Evolutionary conservation across 2,797 vertebrate species (phyloP).

Genomic region (Telmatherina bonti): DNA sequence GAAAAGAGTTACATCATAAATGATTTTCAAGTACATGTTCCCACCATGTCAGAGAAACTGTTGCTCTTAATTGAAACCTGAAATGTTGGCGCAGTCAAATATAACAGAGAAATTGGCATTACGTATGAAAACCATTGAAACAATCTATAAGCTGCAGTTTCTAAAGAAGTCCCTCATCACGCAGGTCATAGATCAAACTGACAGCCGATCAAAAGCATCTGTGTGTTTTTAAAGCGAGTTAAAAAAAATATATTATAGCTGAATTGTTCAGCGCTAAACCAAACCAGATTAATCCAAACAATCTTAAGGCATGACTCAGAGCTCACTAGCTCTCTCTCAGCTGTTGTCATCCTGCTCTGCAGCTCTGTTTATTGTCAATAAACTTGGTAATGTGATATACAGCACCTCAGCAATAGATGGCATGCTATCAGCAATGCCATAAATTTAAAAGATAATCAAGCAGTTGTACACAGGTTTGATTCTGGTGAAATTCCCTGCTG

Average conservation of each 20-base stretch:
- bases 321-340: slow-evolving; percentile 30
- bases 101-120: slow-evolving; percentile 45
- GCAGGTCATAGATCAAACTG: slow-evolving; percentile 61
- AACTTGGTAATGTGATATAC: slow-evolving; percentile 69
- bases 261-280: slow-evolving; percentile 43
- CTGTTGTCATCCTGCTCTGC: slow-evolving; percentile 32
- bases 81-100: slow-evolving; percentile 32
- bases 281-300: slow-evolving; percentile 50
- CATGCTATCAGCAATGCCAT: slow-evolving; percentile 68
- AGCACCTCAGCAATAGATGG: slow-evolving; percentile 60
- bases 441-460: slow-evolving; percentile 71
- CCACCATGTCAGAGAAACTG: slow-evolving; percentile 29
- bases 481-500: slow-evolving; percentile 46
- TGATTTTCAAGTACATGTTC: slow-evolving; percentile 28
- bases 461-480: slow-evolving; percentile 58
- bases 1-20: slow-evolving; percentile 46
- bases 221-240: slow-evolving; percentile 42
- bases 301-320: slow-evolving; percentile 56
- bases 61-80: slow-evolving; percentile 35
- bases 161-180: slow-evolving; percentile 39
- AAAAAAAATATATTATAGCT: slow-evolving; percentile 57
- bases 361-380: slow-evolving; percentile 69
- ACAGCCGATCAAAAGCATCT: slow-evolving; percentile 48
- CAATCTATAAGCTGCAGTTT: slow-evolving; percentile 25
- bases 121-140: slow-evolving; percentile 33